These are phyloP conservation scores for Myoxocephalus aenaeus DNA, from an alignment of 2,797 vertebrate species.

Conservation along the genomic window DNA sequence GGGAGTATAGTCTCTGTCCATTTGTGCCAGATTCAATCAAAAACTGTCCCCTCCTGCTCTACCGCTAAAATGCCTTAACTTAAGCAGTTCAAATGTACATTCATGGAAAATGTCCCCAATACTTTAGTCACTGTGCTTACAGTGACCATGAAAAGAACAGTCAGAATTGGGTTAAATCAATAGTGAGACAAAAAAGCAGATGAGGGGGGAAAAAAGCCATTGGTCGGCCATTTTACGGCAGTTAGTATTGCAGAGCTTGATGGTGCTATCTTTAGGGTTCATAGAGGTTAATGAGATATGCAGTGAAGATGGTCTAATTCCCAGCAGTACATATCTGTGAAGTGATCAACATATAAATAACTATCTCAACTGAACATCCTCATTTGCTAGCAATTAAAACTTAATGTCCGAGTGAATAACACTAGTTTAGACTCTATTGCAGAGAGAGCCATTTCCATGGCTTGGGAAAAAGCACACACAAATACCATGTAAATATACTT, in stretches of 20 bases:
- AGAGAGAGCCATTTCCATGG: neutral
- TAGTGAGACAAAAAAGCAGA: conserved; percentile 51
- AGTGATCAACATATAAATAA: conserved; percentile 34
- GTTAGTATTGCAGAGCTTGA: conserved; percentile 26
- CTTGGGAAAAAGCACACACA: neutral
- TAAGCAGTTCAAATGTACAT: conserved; percentile 64
- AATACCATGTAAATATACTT: neutral
- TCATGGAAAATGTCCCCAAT: conserved; percentile 56
- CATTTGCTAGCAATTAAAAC: neutral
- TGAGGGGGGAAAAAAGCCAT: neutral
- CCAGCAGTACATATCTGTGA: conserved; percentile 47
- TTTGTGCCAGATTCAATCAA: conserved; percentile 71
- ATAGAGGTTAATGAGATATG: conserved; percentile 64
- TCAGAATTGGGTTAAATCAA: conserved; percentile 58
- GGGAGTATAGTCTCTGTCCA: conserved; percentile 68
- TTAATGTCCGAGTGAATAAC: neutral
- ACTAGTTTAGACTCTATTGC: neutral
- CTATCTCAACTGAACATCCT: conserved; percentile 26
- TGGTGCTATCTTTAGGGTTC: conserved; percentile 52
- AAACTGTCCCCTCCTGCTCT: too few relatives aligned
- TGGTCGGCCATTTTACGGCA: conserved; percentile 17
- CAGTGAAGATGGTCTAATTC: conserved; percentile 51
- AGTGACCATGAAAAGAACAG: conserved; percentile 59
- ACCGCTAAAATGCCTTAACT: too few relatives aligned
- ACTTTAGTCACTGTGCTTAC: conserved; percentile 61